Base-by-base conservation (phyloP, 2,113 vertebrate genomes). In the Heliornis fulica region DNA sequence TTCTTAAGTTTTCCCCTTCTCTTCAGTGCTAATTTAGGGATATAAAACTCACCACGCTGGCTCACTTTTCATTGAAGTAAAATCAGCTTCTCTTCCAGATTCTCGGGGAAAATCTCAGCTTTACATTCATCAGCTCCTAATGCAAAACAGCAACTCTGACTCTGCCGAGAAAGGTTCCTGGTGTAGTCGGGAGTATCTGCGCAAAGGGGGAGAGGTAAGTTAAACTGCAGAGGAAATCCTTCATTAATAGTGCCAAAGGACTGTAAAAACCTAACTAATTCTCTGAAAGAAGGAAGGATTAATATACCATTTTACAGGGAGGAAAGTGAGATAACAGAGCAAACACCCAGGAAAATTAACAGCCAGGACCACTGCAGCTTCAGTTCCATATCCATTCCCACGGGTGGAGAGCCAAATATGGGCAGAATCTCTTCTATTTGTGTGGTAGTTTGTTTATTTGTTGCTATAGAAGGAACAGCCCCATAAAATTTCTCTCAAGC, bases 51-150 rank as follows among this genome's bases (percentile, higher is more conserved):
- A 98, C 96, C 90, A 72, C 43, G 15, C 26, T 78, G 74, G 79
- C 96, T 97, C 88, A 93, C 89, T 93, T 97, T 97, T 65, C 34
- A 97, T 15, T 97, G 97, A 91, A 98, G 98, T 22, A 46, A 83
- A 31, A 78, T 77, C 23, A 98, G 72, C 87, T 98, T 98, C 32
- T 70, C 89, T 76, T 97, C 53, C 89, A 98, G 97, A 75, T 97
- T 95, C 38, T 85, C 36, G 2, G 94, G 94, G 77, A 98, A 96
- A 41, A 95, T 69, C 28, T 97, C 46, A 1, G 96, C 72, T 94
- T 98, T 98, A 91, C 84, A 91, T 92, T 95, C 90, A 86, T 97
- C 96, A 78, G 88, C 46, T 82, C 89, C 93, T 92, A 94, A 98
- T 50, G 75, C 94, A 96, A 97, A 96, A 90, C 96, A 96, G 80